Evolutionary conservation across 2,888 invertebrate genomes (phyloP), one percentile per base, ranked within the genome.

Genomic region (Brachypalpus laphriformis): DNA sequence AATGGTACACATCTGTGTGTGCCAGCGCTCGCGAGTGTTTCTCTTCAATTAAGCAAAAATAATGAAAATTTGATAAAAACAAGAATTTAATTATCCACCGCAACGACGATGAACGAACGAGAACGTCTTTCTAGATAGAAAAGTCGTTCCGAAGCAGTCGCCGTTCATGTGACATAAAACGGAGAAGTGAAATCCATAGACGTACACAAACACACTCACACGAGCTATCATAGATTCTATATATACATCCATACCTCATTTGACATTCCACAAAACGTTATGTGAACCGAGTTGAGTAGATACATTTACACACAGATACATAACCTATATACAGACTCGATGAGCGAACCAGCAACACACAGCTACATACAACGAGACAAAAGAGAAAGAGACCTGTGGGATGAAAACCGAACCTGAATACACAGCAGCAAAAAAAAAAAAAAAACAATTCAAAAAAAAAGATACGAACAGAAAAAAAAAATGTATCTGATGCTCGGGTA

Each of bases 381-480:
- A 85, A 85, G 81, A 85, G 85, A 85, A 81, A 81, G 81, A 85
- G 81, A 85, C 85, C 85, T 85, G 85, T 85, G 85, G 85, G 85
- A 85, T 85, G 85, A 81, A 85, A 85, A 76, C 85, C 81, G 85
- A 85, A 85, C 85, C 85, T 85, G 75, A 85, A 81, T 71, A 75
- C 40, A 85, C 83, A 83, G 51, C 78, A 40, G 45, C 25, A 75
- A 40, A 61, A 71, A 25, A 18, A 72, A 65, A 22, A 65, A 65
- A 31, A 61, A 78, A 63, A 31, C 3, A 47, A 31, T 3, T 20
- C 14, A 28, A 22, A 57, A 70, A 78, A 77, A 72, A 74, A 70
- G 68, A 49, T 37, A 63, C 80, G 63, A 70, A 65, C 70, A 61
- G 57, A 61, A 83, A 78, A 83, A n/a, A 65, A 78, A 75, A 59